Evolutionary conservation across 2,888 invertebrate genomes (phyloP), one percentile per base, ranked within the genome.

Genomic region (Agrenia bidenticulata): DNA sequence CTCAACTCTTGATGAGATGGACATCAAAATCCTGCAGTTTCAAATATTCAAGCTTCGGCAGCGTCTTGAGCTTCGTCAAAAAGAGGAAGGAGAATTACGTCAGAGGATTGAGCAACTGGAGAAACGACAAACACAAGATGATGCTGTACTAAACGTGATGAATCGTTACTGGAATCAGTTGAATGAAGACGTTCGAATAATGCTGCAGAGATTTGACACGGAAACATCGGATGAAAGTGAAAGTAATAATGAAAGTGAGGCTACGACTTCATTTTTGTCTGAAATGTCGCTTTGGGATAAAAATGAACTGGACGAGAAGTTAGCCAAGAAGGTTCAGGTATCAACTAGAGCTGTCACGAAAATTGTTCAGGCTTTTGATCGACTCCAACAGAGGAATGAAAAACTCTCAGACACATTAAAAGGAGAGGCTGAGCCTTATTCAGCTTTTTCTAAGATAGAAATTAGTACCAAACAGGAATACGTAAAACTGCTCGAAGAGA

Each of bases 281-380:
- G 92, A 96, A 79, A 81, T 98, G 50, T 94, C 96, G 1, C 94
- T 95, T 0, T 97, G 96, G 96, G 97, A 98, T 79, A 94, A 95
- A 78, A 94, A 95, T 78, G 97, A 98, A 79, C 81, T 98, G 63
- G 97, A 97, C 77, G 94, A 95, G 73, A 94, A 95, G 81, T 83
- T 98, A 39, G 93, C 94, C 0, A 94, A 95, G 81, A 83, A 97
- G 24, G 96, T 97, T 5, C 95, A 94, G 82, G 96, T 97, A 23
- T 96, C 96, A 13, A 94, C 95, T 79, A 83, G 97, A 66, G 96
- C 96, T 11, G 95, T 98, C 26, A 95, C 94, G 2, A 96, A 97
- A 82, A 90, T 98, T 27, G 87, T 98, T 61, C 94, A 96, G 81
- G 95, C 95, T 0, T 97, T 96, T 80, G 97, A 98, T 81, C 85